phyloP scores from a whole-genome alignment of 2,797 vertebrate species.

The Potorous gilbertii region DNA sequence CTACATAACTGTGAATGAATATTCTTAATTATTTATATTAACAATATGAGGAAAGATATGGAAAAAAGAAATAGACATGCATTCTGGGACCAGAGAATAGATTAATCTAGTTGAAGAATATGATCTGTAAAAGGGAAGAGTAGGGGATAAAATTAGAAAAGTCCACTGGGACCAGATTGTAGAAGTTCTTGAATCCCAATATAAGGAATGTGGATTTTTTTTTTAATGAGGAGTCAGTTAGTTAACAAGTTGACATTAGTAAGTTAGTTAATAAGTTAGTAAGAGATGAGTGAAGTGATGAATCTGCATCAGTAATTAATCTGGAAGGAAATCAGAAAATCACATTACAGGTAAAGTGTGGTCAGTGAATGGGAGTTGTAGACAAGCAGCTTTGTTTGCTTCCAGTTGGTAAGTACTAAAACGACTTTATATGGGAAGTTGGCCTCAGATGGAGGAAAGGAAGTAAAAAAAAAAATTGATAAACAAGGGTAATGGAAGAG shows the following conservation, averaged over 20 bases:
- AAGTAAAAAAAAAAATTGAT: neutral
- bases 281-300: neutral
- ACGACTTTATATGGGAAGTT: neutral
- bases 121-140: neutral
- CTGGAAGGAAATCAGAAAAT: neutral
- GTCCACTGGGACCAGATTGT: neutral
- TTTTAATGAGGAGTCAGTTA: neutral
- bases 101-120: slow-evolving; percentile 10
- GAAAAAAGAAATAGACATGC: neutral
- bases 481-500: neutral
- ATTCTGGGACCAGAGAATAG: neutral
- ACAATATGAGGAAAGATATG: neutral
- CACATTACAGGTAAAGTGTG: neutral
- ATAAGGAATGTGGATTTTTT: neutral
- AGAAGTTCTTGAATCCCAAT: neutral
- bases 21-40: neutral
- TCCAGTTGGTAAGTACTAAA: neutral
- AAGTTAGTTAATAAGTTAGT: neutral
- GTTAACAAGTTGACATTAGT: too few relatives aligned
- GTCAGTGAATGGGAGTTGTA: neutral
- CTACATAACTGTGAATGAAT: neutral
- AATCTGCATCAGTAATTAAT: slow-evolving; percentile 6
- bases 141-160: neutral
- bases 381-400: neutral
- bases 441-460: neutral